These are phyloP conservation scores for Cebus imitator DNA, from an alignment of 2,113 vertebrate genomes.

Conservation along the genomic window DNA sequence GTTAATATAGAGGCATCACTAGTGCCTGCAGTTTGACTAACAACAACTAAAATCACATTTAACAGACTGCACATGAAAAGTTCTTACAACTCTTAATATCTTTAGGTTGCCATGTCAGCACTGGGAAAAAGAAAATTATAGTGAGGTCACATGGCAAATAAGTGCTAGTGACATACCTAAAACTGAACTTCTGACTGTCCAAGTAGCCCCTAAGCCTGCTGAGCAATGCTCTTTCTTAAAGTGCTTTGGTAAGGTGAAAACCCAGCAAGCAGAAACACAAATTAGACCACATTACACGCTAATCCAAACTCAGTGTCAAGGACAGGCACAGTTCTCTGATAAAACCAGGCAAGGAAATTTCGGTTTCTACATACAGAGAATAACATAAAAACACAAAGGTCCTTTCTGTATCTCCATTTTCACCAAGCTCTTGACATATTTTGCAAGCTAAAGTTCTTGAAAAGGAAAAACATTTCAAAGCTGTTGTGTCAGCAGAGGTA, in stretches of 20 bases:
- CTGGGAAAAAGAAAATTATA: background rate
- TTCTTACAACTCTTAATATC: background rate
- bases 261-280: background rate
- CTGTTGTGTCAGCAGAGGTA: background rate
- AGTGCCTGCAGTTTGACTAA: background rate
- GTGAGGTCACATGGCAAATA: background rate
- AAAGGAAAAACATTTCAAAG: background rate
- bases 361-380: background rate
- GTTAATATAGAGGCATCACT: background rate
- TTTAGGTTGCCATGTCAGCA: background rate
- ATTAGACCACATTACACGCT: background rate
- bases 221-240: background rate
- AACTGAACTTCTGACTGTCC: background rate
- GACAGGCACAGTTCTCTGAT: background rate
- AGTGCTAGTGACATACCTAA: background rate
- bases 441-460: conserved; percentile 25
- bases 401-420: background rate
- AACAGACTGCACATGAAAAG: background rate
- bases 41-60: background rate
- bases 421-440: background rate
- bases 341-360: conserved; percentile 10
- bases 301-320: background rate
- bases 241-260: background rate
- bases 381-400: background rate
- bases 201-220: background rate